These are phyloP conservation scores for Acipenser oxyrinchus DNA, from an alignment of 2,797 vertebrate species.

Conservation along the genomic window DNA sequence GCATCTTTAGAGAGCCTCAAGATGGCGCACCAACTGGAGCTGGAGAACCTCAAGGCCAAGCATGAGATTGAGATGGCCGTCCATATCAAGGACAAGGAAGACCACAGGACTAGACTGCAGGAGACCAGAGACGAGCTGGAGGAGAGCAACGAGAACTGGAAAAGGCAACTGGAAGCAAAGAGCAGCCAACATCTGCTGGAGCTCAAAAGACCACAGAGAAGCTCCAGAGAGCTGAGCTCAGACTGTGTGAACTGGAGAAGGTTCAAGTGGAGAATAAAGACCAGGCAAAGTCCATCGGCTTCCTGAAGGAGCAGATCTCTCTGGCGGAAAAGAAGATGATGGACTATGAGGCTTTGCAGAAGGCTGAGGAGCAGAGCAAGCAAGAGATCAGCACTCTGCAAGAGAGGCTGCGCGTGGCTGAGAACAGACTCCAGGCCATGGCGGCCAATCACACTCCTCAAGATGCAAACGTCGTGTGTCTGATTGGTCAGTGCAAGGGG, in stretches of 20 bases:
- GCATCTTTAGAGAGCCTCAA: conserved; percentile 77
- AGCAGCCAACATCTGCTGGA: conserved; percentile 62
- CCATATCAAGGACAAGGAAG: conserved; percentile 84
- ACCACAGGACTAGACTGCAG: conserved; percentile 68
- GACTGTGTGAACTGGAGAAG: conserved; percentile 68
- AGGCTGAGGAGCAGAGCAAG: conserved; percentile 71
- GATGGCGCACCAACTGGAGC: conserved; percentile 62
- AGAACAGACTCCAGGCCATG: conserved; percentile 80
- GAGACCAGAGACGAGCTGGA: conserved; percentile 72
- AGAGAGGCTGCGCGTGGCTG: conserved; percentile 82
- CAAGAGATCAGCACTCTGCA: conserved; percentile 77
- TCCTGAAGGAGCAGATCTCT: conserved; percentile 75
- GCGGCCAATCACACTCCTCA: conserved; percentile 69
- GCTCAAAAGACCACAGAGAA: conserved; percentile 66
- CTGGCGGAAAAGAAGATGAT: conserved; percentile 82
- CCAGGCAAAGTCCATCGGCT: conserved; percentile 57
- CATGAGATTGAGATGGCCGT: conserved; percentile 85
- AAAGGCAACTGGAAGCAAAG: conserved; percentile 59
- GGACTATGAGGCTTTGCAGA: conserved; percentile 79
- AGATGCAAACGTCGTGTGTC: conserved; percentile 65
- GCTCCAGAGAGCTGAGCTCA: conserved; percentile 66
- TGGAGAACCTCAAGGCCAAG: conserved; percentile 87
- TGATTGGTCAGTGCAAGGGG: conserved; percentile 18
- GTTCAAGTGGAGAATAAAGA: conserved; percentile 59
- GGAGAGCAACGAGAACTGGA: conserved; percentile 60